Conservation (phyloP, 2,888 invertebrate species). For the Ectemnius cavifrons region DNA sequence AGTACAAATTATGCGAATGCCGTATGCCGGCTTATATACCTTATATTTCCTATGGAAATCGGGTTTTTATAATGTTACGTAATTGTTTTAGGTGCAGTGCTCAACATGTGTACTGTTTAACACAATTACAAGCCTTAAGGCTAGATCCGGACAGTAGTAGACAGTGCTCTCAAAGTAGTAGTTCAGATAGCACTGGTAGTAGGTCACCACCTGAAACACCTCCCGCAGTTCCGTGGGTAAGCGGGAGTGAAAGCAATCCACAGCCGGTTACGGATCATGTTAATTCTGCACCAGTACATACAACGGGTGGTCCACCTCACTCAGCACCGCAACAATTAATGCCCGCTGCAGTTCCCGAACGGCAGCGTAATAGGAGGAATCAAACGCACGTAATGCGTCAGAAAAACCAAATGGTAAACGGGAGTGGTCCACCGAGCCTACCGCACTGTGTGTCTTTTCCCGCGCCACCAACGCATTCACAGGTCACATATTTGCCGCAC, state of each 20-base stretch:
- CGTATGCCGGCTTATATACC: no score
- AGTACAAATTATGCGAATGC: no score
- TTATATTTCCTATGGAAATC: no score
- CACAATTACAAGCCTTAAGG: conserved; percentile 79
- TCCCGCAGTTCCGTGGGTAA: conserved; percentile 78
- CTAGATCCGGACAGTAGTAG: conserved; percentile 79
- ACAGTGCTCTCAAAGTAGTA: conserved; percentile 80
- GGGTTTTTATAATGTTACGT: not conserved
- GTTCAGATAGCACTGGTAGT: conserved; percentile 79
- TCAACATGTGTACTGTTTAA: conserved; percentile 75
- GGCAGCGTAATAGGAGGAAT: conserved; percentile 70
- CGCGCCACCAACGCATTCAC: conserved; percentile 72
- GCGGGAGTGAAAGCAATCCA: conserved; percentile 60
- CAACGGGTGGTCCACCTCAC: conserved; percentile 78
- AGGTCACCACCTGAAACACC: conserved; percentile 82
- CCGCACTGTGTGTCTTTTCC: conserved; percentile 71
- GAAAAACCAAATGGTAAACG: conserved; percentile 74
- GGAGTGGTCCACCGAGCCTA: conserved; percentile 70
- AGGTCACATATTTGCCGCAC: conserved; percentile 70
- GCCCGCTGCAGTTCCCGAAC: conserved; percentile 63
- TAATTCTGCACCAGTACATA: conserved; percentile 69
- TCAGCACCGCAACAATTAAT: conserved; percentile 74
- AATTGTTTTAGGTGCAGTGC: conserved; percentile 67
- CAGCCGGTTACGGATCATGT: conserved; percentile 63
- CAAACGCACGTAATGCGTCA: conserved; percentile 71